These are phyloP conservation scores for Danio jaintianensis DNA, from an alignment of 2,797 vertebrate genomes.

Conservation along the genomic window DNA sequence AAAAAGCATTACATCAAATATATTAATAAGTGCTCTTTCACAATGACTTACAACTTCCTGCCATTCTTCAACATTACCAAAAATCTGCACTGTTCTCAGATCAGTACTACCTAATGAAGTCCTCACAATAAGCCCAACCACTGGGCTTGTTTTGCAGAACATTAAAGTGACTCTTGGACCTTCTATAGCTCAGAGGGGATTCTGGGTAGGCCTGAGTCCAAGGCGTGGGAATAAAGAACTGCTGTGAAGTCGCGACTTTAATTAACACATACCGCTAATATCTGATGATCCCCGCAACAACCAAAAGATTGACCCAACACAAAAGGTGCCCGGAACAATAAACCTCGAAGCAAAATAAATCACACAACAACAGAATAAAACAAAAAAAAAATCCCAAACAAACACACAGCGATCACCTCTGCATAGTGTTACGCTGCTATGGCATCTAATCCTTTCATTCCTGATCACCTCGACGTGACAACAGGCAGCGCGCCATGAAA, in stretches of 20 bases:
- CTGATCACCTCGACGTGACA: slow-evolving; percentile 48
- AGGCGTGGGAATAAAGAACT: slow-evolving; percentile 56
- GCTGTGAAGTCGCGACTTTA: slow-evolving; percentile 55
- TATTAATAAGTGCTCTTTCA: neutral
- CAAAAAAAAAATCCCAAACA: slow-evolving; percentile 18
- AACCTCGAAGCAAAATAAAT: slow-evolving; percentile 13
- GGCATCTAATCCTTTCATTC: slow-evolving; percentile 56
- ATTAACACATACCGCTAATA: slow-evolving; percentile 59
- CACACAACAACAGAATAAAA: slow-evolving; percentile 1
- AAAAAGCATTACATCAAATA: neutral
- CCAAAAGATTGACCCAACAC: slow-evolving; percentile 8
- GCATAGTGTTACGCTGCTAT: slow-evolving; percentile 26
- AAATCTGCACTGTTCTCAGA: neutral
- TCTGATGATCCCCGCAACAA: slow-evolving; percentile 31
- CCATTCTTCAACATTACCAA: neutral
- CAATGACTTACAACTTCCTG: too few species aligned
- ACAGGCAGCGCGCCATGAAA: slow-evolving; percentile 53
- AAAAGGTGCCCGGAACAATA: slow-evolving; percentile 27
- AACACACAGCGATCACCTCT: slow-evolving; percentile 29
- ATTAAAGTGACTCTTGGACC: slow-evolving; percentile 44
- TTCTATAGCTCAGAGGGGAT: slow-evolving; percentile 55
- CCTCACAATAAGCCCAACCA: slow-evolving; percentile 33
- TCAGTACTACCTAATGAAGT: slow-evolving; percentile 35
- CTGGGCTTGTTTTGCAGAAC: slow-evolving; percentile 46
- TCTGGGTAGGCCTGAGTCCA: slow-evolving; percentile 36